Base-by-base conservation (phyloP, 2,797 vertebrate genomes). In the Sebastes kiyomatsui region DNA sequence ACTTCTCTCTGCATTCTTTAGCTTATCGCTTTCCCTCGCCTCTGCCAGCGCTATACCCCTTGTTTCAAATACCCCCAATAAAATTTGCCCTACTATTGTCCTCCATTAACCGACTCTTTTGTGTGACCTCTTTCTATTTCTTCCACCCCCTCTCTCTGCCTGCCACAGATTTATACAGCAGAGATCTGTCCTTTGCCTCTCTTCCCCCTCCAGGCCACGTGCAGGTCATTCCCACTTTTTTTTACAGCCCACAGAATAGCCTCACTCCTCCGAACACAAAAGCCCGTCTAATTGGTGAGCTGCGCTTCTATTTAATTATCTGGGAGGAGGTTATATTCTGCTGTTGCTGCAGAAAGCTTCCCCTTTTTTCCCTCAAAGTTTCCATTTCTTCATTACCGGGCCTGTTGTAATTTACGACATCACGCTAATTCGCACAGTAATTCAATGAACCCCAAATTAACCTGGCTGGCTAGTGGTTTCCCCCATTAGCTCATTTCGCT, bases 381-480 rank as follows among this genome's bases (percentile, higher is more conserved):
- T 86, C 81, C 75, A 75, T 92, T 90, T 82, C 80, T 90, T 94
- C 88, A 93, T 94, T 92, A 90, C 68, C 7, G 6, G 5, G 32
- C 75, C 54, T 28, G 69, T 73, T 87, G 84, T 93, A 94, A 94
- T 95, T 95, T 93, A 94, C 88, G 35, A 90, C 91, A 88, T 90
- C 74, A n/a, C 22, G 42, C 89, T 92, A 91, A 94, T 94, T 94
- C 75, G 33, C 87, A 73, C 80, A 22, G 82, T 94, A 96, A 95
- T 95, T 95, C 86, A 92, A 94, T 96, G 90, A 94, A 92, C 86
- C 91, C 82, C 90, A 90, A 95, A 96, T 96, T 90, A 95, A 95
- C 94, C 92, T 93, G 91, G 84, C 89, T 76, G 77, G 86, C 90
- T 75, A 92, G 70, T 91, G 83, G 92, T 93, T 96, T 94, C 84